phyloP scores from a whole-genome alignment of 2,888 invertebrate species.

The Sinodicranocentrus sp. region DNA sequence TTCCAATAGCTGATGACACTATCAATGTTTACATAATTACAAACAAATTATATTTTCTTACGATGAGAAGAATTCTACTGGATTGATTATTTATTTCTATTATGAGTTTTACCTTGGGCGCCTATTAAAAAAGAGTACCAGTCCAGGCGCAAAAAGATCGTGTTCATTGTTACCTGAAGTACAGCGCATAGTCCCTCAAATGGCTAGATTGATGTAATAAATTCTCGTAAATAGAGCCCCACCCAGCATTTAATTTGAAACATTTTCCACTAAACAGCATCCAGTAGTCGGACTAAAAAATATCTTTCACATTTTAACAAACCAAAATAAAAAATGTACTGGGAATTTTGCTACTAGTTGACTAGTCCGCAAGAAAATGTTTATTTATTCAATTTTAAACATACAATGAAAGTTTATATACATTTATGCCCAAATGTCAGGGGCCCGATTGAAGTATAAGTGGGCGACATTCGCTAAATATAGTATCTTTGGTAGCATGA shows the following conservation, averaged over 20 bases:
- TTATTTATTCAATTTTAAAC: too few species aligned
- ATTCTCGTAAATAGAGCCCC: background rate
- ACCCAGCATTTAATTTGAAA: background rate
- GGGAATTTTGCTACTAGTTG: too few species aligned
- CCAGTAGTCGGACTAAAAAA: background rate
- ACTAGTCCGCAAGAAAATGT: too few species aligned
- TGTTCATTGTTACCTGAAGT: background rate
- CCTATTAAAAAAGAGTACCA: slow-evolving; percentile 56
- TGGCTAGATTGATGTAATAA: too few species aligned
- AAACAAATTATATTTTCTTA: background rate
- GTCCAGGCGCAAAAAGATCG: slow-evolving; percentile 12
- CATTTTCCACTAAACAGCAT: background rate
- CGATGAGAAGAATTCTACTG: background rate
- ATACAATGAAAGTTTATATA: too few species aligned
- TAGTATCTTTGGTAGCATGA: background rate
- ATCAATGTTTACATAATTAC: background rate
- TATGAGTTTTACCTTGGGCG: slow-evolving; percentile 37
- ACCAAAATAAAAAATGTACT: too few species aligned
- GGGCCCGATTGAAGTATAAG: too few species aligned
- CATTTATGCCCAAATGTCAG: too few species aligned
- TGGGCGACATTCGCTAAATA: background rate
- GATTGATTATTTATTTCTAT: too few species aligned
- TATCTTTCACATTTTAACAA: background rate
- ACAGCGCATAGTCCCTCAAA: too few species aligned
- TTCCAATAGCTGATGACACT: slow-evolving; percentile 32